Percentiles rank a stretch among this genome's conserved stretches.
Evolutionary conservation across 2,797 vertebrate species (phyloP).

Genomic region (Myripristis jacobus): DNA sequence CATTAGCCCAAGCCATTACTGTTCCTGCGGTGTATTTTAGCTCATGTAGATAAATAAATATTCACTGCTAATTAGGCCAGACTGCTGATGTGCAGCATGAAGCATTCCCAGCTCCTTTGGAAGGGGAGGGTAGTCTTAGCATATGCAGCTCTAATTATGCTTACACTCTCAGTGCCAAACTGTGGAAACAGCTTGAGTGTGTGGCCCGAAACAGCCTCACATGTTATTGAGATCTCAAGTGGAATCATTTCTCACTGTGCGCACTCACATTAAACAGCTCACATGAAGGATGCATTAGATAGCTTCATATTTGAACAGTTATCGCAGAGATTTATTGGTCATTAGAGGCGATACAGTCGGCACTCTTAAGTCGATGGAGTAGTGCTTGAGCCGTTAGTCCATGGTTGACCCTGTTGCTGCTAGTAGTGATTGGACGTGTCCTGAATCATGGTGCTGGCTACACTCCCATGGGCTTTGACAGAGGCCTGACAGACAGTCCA

Average conservation of each 20-base stretch:
- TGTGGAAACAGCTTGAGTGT: neutral
- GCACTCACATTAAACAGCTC: conserved; percentile 19
- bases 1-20: neutral
- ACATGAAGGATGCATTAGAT: conserved; percentile 26
- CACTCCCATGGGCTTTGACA: conserved; percentile 11
- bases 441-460: conserved; percentile 21
- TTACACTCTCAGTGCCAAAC: neutral
- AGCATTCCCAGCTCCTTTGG: neutral
- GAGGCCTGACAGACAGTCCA: neutral
- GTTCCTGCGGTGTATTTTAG: conserved; percentile 5
- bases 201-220: neutral
- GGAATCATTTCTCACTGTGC: conserved; percentile 31
- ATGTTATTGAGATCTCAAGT: neutral
- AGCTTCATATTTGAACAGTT: conserved; percentile 3
- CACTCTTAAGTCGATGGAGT: conserved; percentile 7
- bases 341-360: neutral
- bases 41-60: conserved; percentile 1
- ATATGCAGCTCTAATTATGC: conserved; percentile 11
- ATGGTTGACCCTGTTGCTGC: conserved; percentile 24
- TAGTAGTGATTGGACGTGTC: conserved; percentile 8
- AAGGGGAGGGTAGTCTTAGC: conserved; percentile 1
- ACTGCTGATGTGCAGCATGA: conserved; percentile 6
- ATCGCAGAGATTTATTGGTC: neutral
- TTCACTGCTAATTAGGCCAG: conserved; percentile 1
- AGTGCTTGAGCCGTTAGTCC: conserved; percentile 1